phyloP scores from a whole-genome alignment of 2,113 vertebrate species.

The Cryptotis parvus region DNA sequence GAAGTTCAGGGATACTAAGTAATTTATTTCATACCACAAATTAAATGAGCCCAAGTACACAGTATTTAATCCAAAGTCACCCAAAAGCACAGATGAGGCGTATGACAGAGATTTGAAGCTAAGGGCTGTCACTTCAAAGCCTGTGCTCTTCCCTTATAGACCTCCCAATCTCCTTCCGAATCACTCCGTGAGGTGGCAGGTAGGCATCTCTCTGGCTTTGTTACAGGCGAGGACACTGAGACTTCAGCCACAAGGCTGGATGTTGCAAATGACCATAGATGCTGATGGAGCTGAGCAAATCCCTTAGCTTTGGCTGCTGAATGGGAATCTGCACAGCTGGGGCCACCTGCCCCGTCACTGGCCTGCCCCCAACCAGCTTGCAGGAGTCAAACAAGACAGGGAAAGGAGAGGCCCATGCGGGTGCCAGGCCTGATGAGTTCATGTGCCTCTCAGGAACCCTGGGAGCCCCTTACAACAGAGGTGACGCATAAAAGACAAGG shows the following conservation, averaged over 20 bases:
- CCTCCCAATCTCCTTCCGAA: not conserved
- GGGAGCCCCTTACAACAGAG: slow-evolving; percentile 51
- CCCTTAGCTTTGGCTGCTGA: not conserved
- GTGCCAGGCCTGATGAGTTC: not conserved
- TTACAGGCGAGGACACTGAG: slow-evolving; percentile 16
- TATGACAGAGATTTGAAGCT: not conserved
- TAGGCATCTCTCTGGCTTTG: not conserved
- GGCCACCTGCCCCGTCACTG: not conserved
- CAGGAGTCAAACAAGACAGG: not conserved
- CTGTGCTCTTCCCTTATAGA: not conserved
- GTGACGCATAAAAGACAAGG: slow-evolving; percentile 64
- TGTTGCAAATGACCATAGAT: not conserved
- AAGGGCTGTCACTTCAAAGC: not conserved
- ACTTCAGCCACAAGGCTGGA: not conserved
- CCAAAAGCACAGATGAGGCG: not conserved
- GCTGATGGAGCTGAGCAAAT: not conserved
- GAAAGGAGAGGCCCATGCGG: not conserved
- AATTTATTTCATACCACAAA: not conserved
- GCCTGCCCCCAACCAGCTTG: not conserved
- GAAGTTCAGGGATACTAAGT: slow-evolving; percentile 31
- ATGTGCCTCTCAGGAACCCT: not conserved
- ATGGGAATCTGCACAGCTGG: not conserved
- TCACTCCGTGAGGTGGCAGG: not conserved
- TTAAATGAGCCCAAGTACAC: no score
- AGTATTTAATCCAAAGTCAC: not conserved